Evolutionary conservation across 2,113 vertebrate species (phyloP), one percentile per base, ranked within the genome.

Genomic region (Hymenochirus boettgeri): DNA sequence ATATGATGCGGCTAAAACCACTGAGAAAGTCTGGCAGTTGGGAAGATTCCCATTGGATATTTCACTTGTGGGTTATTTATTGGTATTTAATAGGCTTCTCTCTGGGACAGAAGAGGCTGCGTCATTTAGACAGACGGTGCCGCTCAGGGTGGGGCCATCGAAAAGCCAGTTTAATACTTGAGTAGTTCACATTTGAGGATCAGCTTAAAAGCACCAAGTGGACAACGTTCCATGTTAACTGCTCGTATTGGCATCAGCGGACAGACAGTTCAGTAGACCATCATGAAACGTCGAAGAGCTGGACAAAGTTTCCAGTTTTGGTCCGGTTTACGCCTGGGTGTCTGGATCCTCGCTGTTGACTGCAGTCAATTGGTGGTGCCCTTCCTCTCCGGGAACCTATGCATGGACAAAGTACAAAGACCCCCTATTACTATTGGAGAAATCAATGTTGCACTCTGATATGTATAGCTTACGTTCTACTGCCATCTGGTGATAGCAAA

Each of bases 331-430:
- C 21, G 62, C 54, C 3, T 50, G 1, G 12, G 50, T 29, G 52
- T 62, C 63, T 0, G 24, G 48, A 9, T 71, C 72, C 23, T 67
- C 57, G 0, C 10, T 42, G 19, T 18, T 61, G 4, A 45, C 37
- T 9, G 7, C 46, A 12, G 33, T 7, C 27, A 65, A 0, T 4
- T 23, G 17, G 22, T 31, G 25, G 15, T 67, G 61, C 3, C 24
- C 17, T 1, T 21, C 19, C 12, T 66, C 63, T n/a, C 53, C 62
- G 4, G 72, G 72, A 1, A 71, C 69, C 72, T 73, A 29, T 21
- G 35, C 27, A 35, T 7, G 13, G 12, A 47, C 1, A 2, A 27
- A 17, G 6, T 5, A 15, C 13, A 37, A 15, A 46, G 9, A 25
- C 7, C 26, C 10, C 12, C n/a, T 18, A 48, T 6, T 29, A 11